Base-by-base conservation (phyloP, 2,113 vertebrate genomes). In the Stomatorhinus ivindoensis region DNA sequence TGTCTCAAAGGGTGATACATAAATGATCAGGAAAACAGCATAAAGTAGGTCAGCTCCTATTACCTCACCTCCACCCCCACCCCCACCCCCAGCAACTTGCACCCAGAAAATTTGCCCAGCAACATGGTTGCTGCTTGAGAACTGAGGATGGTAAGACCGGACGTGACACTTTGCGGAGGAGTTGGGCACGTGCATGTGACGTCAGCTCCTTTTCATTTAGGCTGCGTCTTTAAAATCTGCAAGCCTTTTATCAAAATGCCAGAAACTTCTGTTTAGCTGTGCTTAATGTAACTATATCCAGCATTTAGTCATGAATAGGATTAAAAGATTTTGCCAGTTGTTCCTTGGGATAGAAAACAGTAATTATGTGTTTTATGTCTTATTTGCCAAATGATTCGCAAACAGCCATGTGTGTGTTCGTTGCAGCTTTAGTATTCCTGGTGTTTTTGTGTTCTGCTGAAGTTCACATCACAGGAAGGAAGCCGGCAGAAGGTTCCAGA, bases 41-140 rank as follows among this genome's bases (percentile, higher is more conserved):
- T 89, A 86, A 89, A 91, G 89, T 90, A 89, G 91, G 91, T 91
- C 89, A 91, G 80, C 91, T 92, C 89, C 80, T 90, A 88, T 90
- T 90, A 65, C 90, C 90, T 83, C 53, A 44, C n/a, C n/a, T n/a
- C n/a, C n/a, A n/a, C 89, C 50, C 76, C 82, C 55, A 47, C 76
- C 86, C 88, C 35, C 58, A 42, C 86, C 86, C 88, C 35, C 21
- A 44, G 13, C 53, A 85, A 24, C 46, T n/a, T 47, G 44, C 31
- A 50, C 48, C 88, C 42, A 58, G 48, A 88, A 55, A 55, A 86
- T 91, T 86, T 90, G 88, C 91, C 88, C 88, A 88, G 86, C 90
- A 92, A 92, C 90, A 92, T 88, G 51, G 48, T 58, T 61, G 76
- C 84, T 84, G 50, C 58, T 89, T 85, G 15, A 80, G 42, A 46